phyloP scores from a whole-genome alignment of 1,140 invertebrate genomes.

The Melitaea cinxia region DNA sequence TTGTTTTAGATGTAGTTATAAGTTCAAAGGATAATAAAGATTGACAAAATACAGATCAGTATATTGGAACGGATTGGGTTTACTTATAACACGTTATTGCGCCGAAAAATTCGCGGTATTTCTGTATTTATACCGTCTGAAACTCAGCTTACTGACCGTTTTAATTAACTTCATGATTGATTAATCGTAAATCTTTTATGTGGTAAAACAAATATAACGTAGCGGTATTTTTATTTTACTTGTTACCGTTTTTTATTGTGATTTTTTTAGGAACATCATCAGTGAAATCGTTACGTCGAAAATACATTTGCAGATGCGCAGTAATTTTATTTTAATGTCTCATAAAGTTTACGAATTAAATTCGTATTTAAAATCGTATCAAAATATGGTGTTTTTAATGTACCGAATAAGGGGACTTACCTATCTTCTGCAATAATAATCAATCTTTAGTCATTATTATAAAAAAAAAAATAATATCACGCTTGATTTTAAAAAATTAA shows the following conservation, averaged over 20 bases:
- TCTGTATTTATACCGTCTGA: conserved; percentile 27
- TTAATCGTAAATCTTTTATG: conserved; percentile 41
- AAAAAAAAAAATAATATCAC: no score
- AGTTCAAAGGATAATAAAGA: background rate
- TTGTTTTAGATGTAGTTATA: background rate
- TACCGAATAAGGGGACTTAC: no score
- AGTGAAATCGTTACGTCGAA: no score
- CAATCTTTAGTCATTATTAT: no score
- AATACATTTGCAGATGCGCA: no score
- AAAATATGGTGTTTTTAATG: no score
- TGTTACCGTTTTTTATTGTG: background rate
- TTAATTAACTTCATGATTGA: conserved; percentile 52
- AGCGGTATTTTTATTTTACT: conserved; percentile 1
- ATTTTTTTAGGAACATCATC: background rate
- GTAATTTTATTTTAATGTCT: no score
- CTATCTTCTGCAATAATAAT: no score
- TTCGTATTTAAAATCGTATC: no score
- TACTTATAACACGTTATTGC: conserved; percentile 39
- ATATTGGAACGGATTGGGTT: conserved; percentile 6
- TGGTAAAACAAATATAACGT: conserved; percentile 8
- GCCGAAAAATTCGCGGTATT: conserved; percentile 39
- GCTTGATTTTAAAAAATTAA: no score
- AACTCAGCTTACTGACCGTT: conserved; percentile 26
- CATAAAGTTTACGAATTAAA: no score
- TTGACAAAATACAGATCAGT: conserved; percentile 11